Evolutionary conservation across 2,888 invertebrate genomes (phyloP), one percentile per base, ranked within the genome.

Genomic region (Pocota personata): DNA sequence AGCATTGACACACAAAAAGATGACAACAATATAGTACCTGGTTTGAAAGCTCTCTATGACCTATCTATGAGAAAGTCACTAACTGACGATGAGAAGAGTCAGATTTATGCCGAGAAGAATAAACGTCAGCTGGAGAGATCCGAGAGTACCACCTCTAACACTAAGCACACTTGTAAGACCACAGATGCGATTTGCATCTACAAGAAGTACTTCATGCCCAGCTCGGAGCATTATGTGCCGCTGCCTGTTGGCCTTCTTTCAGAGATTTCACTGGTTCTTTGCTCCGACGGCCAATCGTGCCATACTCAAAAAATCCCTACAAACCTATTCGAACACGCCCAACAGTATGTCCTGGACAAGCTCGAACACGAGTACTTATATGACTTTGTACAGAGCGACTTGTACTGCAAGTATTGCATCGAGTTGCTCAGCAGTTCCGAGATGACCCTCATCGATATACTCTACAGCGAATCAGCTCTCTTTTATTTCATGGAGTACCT

Each of bases 401-500:
- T 95, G 91, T 97, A 97, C 92, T 97, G 97, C 90, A 98, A 97
- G 93, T 97, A 98, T 93, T 98, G 98, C 93, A 95, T 99, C 89
- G 98, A 99, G 92, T 94, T 98, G 83, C 94, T 91, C 43, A 89
- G 91, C 14, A 88, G 89, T 58, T 82, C 88, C 0, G 94, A 94
- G 92, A 95, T 98, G 46, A 95, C 94, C 78, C 94, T 99, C 64
- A 95, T 95, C 88, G 99, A 99, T 93, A 96, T 99, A 91, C 93
- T 99, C 69, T 96, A 96, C 91, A 97, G 97, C 93, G 98, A 98
- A 92, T 95, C 96, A 83, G 96, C 97, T 76, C 94, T 99, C 86
- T 98, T 98, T 92, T 98, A 97, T 92, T 98, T 99, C 90, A 98
- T 98, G 94, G 98, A 99, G 95, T 98, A 96, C 93, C 94, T 98